Base-by-base conservation (phyloP, 2,113 vertebrate genomes). In the Anthoscopus minutus region DNA sequence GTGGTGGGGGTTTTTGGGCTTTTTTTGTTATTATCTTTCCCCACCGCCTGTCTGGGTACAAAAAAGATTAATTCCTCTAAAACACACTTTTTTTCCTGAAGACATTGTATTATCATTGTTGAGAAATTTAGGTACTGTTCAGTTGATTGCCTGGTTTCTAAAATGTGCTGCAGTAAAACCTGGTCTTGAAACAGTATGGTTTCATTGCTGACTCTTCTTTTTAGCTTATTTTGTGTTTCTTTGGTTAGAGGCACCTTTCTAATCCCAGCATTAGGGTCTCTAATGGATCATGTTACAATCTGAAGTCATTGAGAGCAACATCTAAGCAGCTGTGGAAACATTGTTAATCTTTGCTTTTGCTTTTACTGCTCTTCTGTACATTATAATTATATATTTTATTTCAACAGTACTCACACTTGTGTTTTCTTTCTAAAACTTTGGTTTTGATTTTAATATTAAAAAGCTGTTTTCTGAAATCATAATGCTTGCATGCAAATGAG, bases 1-100 rank as follows among this genome's bases (percentile, higher is more conserved):
- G 5, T 62, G 14, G 7, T 65, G 31, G 14, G 4, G 9, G 0
- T 3, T 45, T 65, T 76, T 15, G 1, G 6, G 2, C 2, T 22
- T n/a, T 60, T 69, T 24, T 35, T 44, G 5, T 61, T 44, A 10
- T 13, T 40, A 8, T 40, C 23, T 20, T 7, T 13, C 4, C 15
- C 8, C 10, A 2, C 4, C 2, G 2, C 2, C 10, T 2, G 0
- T 9, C 15, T 47, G 37, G 21, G 19, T 1, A 7, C 2, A 2
- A 47, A 83, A 76, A 72, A 62, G 13, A 42, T 67, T 24, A 1
- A 57, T 72, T 77, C 23, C 10, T 18, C 8, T 33, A 45, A 51
- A 85, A 73, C n/a, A 64, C 14, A 9, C 16, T 47, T 28, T 35
- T 70, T 66, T 86, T 23, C 38, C 35, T 77, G 31, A 64, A 42